phyloP scores from a whole-genome alignment of 2,888 invertebrate species.

The Pegoplata infirma region DNA sequence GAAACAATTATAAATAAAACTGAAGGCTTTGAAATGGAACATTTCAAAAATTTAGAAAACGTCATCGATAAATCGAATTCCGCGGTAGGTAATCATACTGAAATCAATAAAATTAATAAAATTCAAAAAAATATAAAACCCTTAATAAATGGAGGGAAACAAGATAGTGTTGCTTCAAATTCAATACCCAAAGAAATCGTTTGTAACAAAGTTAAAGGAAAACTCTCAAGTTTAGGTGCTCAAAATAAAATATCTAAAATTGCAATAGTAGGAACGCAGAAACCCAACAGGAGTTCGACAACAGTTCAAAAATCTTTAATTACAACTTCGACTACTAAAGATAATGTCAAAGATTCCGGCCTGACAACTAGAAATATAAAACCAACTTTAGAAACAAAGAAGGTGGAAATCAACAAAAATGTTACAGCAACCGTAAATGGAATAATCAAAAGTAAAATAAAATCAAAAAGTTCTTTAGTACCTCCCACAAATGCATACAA shows the following conservation, averaged over 20 bases:
- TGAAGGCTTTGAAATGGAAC: background rate
- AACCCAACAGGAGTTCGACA: background rate
- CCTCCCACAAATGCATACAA: background rate
- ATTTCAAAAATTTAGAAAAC: background rate
- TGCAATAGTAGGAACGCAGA: background rate
- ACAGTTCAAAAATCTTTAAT: background rate
- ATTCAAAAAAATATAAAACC: background rate
- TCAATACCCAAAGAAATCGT: background rate
- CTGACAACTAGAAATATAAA: slow-evolving; percentile 37
- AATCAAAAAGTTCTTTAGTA: background rate
- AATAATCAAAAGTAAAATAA: slow-evolving; percentile 7
- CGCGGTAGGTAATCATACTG: background rate
- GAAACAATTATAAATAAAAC: background rate
- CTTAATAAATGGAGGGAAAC: background rate
- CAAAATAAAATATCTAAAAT: slow-evolving; percentile 1
- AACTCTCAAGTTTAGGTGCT: background rate
- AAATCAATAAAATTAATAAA: too few species aligned
- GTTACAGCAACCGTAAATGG: slow-evolving; percentile 12
- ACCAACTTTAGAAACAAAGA: background rate
- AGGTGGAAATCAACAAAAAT: slow-evolving; percentile 52
- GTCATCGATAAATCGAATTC: background rate
- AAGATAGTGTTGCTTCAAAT: background rate
- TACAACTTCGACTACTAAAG: background rate
- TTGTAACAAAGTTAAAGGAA: background rate
- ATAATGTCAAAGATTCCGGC: slow-evolving; percentile 19